A percentile compares a stretch with the other conserved stretches of the same genome.
Evolutionary conservation across 2,888 invertebrate genomes (phyloP).

Genomic region (Cryptocheilus praepositus): DNA sequence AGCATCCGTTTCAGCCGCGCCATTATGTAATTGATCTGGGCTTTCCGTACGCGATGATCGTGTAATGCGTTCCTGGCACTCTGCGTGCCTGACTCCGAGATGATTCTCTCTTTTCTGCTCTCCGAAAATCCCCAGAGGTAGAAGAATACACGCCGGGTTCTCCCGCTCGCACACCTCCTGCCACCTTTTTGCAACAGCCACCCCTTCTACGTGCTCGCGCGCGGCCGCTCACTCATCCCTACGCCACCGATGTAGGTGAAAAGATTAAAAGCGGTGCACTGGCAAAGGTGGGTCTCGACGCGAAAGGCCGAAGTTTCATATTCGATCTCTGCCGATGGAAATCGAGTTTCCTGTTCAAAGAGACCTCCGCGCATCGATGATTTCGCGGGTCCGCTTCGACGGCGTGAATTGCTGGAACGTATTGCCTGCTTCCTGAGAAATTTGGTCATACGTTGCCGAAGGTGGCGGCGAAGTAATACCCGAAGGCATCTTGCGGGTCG

Average conservation of each 20-base stretch:
- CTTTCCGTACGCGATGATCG: constrained; percentile 63
- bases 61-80: constrained; percentile 51
- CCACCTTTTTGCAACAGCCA: not conserved
- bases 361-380: too few relatives aligned
- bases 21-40: constrained; percentile 71
- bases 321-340: too few relatives aligned
- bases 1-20: constrained; percentile 68
- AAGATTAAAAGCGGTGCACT: too few relatives aligned
- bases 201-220: not conserved
- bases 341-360: too few relatives aligned
- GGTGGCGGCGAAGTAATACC: too few relatives aligned
- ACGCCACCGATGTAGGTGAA: not conserved
- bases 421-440: too few relatives aligned
- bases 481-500: too few relatives aligned
- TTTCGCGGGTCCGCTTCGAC: too few relatives aligned
- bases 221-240: not conserved
- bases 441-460: too few relatives aligned
- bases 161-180: not conserved
- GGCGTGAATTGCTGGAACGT: too few relatives aligned
- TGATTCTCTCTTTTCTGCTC: constrained; percentile 11
- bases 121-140: constrained; percentile 1
- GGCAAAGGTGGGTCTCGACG: too few relatives aligned
- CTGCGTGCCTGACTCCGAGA: constrained; percentile 7
- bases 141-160: constrained; percentile 2
- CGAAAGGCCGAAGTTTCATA: too few relatives aligned